Conservation (phyloP, 2,113 vertebrate species). For the Hemichromis elongatus region DNA sequence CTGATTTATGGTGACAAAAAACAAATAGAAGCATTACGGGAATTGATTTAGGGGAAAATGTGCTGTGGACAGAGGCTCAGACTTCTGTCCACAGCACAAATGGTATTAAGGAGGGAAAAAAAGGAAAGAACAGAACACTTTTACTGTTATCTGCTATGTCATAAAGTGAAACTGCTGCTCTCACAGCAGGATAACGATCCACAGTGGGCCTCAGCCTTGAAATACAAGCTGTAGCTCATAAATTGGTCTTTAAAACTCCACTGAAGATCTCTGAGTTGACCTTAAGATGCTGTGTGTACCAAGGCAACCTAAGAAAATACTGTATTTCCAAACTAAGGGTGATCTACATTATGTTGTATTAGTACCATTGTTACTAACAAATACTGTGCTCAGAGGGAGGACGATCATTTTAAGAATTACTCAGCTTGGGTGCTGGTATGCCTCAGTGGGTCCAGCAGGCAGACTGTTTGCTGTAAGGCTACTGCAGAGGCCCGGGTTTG, state of each 20-base stretch:
- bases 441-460: background rate
- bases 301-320: background rate
- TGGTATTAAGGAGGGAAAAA: background rate
- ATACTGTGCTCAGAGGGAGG: background rate
- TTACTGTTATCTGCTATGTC: background rate
- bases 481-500: background rate
- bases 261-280: background rate
- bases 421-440: background rate
- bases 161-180: background rate
- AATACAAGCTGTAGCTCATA: background rate
- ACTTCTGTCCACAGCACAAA: background rate
- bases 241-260: background rate
- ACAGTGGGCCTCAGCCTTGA: background rate
- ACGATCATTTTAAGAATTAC: background rate
- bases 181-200: background rate
- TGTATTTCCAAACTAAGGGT: background rate
- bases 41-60: fast-evolving
- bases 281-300: background rate
- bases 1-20: background rate
- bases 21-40: background rate
- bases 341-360: background rate
- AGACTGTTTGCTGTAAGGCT: background rate
- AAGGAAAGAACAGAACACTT: background rate
- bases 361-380: background rate
- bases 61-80: background rate